phyloP scores from a whole-genome alignment of 2,113 vertebrate genomes.

The Urocitellus parryii region DNA sequence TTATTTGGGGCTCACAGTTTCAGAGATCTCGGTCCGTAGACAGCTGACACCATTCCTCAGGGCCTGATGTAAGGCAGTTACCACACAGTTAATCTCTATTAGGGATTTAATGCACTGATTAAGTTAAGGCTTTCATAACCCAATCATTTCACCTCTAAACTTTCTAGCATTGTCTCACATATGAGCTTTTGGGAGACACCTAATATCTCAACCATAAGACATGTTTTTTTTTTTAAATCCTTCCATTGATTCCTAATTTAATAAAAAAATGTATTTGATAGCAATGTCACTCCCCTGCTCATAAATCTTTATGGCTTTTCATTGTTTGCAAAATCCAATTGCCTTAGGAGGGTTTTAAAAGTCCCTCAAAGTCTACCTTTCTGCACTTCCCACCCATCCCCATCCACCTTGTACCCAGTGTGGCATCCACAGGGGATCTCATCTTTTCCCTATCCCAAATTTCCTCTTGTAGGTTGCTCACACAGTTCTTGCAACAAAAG shows the following conservation, averaged over 20 bases:
- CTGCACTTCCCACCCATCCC: not conserved
- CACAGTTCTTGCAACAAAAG: not conserved
- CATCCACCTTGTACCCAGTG: not conserved
- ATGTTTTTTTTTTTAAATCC: conserved; percentile 25
- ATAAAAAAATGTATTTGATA: conserved; percentile 31
- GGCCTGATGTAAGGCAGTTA: no score
- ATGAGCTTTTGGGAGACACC: no score
- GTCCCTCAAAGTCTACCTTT: not conserved
- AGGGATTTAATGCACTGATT: no score
- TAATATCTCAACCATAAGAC: no score
- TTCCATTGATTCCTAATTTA: conserved; percentile 54
- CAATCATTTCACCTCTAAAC: no score
- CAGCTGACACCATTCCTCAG: no score
- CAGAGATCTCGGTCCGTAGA: no score
- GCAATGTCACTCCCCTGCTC: conserved; percentile 44
- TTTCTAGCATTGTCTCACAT: no score
- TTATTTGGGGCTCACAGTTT: no score
- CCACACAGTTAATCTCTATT: no score
- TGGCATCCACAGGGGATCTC: not conserved
- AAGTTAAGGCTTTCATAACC: no score
- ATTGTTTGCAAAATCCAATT: conserved; percentile 38
- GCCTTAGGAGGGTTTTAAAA: not conserved
- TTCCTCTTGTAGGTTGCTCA: not conserved
- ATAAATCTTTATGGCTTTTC: conserved; percentile 8
- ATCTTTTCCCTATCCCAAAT: not conserved